These are phyloP conservation scores for Megaustenia siamemsis DNA, from an alignment of 2,888 invertebrate genomes.

Conservation along the genomic window DNA sequence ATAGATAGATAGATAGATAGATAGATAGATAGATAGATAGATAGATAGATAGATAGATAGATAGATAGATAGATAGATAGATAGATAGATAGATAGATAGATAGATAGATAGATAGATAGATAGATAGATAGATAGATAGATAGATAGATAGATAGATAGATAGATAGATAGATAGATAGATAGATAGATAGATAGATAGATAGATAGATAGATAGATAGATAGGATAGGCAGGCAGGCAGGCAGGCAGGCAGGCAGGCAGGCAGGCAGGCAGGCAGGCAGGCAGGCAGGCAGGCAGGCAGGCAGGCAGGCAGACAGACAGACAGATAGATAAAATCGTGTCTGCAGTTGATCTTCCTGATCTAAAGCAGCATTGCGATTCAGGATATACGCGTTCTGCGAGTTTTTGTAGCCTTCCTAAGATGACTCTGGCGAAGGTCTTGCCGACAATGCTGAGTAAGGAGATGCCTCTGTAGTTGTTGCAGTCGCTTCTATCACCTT, in stretches of 20 bases:
- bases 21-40: neutral
- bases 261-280: neutral
- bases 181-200: constrained; percentile 6
- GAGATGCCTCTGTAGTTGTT: no score
- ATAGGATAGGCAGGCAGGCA: neutral
- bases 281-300: neutral
- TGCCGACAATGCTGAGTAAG: no score
- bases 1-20: neutral
- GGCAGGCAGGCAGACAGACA: neutral
- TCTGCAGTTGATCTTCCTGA: no score
- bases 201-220: constrained; percentile 6
- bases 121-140: no score
- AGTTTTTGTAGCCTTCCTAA: no score
- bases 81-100: no score
- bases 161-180: neutral
- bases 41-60: neutral
- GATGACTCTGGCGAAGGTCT: no score
- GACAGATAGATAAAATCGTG: neutral
- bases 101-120: no score
- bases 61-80: no score
- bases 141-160: neutral
- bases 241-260: neutral
- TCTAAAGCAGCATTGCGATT: no score
- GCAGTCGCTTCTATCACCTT: no score
- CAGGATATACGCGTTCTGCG: no score